Percentiles rank a stretch among this genome's conserved stretches.
Conservation (phyloP, 2,888 invertebrate genomes). For the Nephrotoma guestfalica region DNA sequence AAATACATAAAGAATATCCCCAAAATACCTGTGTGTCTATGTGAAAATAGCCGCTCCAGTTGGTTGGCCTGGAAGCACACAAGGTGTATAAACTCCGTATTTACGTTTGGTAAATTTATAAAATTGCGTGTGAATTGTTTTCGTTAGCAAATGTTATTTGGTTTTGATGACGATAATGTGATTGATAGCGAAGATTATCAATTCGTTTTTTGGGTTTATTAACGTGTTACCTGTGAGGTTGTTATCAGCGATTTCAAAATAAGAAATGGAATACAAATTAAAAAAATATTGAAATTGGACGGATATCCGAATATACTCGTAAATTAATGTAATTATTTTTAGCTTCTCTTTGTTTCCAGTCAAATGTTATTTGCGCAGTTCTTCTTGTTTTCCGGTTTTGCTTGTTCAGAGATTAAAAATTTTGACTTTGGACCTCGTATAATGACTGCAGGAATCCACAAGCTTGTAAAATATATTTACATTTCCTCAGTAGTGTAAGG, state of each 20-base stretch:
- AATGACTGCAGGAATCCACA: too few species aligned
- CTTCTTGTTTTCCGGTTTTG: too few species aligned
- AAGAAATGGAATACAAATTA: not conserved
- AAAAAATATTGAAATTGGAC: not conserved
- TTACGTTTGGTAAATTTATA: not conserved
- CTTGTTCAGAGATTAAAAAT: too few species aligned
- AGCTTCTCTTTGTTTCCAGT: too few species aligned
- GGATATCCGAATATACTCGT: not conserved
- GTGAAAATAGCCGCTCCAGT: not conserved
- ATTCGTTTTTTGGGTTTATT: not conserved
- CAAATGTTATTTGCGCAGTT: too few species aligned
- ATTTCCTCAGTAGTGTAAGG: too few species aligned
- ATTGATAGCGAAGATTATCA: not conserved
- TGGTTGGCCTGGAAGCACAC: not conserved
- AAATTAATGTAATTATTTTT: too few species aligned
- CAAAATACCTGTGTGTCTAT: not conserved
- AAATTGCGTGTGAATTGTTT: not conserved
- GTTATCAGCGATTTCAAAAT: not conserved
- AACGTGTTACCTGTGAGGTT: not conserved
- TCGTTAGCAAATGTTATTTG: not conserved
- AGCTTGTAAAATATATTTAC: too few species aligned
- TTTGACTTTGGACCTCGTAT: too few species aligned
- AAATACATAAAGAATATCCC: not conserved
- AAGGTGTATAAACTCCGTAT: not conserved
- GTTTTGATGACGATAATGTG: not conserved